phyloP scores from a whole-genome alignment of 2,888 invertebrate species.

The Hemaris fuciformis region DNA sequence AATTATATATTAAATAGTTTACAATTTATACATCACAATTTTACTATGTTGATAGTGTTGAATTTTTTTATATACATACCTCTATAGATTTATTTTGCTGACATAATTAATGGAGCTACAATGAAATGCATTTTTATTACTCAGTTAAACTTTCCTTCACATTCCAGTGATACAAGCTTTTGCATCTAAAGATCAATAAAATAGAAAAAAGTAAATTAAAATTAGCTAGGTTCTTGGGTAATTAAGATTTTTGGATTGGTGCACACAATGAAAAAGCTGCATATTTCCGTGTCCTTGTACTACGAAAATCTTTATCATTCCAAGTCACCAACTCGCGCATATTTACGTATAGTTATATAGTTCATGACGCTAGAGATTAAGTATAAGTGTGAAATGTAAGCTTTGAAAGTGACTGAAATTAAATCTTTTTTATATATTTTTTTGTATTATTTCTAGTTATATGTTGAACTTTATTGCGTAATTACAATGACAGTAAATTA shows the following conservation, averaged over 20 bases:
- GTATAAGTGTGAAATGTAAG: slow-evolving; percentile 19
- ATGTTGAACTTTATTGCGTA: not conserved
- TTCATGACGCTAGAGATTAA: slow-evolving; percentile 38
- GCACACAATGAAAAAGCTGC: not conserved
- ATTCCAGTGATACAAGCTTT: slow-evolving; percentile 26
- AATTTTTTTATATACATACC: slow-evolving; percentile 33
- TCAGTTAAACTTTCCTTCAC: slow-evolving; percentile 20
- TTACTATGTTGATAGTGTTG: slow-evolving; percentile 22
- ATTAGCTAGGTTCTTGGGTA: not conserved
- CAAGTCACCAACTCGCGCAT: slow-evolving; percentile 25
- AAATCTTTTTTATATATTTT: not conserved
- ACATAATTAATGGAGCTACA: not conserved
- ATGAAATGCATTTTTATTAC: slow-evolving; percentile 13
- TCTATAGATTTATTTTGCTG: slow-evolving; percentile 20
- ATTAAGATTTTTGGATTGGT: not conserved
- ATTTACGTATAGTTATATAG: slow-evolving; percentile 37
- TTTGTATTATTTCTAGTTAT: no score
- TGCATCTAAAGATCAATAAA: not conserved
- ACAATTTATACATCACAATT: slow-evolving; percentile 19
- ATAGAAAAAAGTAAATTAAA: not conserved
- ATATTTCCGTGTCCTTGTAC: not conserved
- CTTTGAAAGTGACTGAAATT: slow-evolving; percentile 1
- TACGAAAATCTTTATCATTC: slow-evolving; percentile 34
- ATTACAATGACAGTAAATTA: no score
- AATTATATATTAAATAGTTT: slow-evolving; percentile 6